These are phyloP conservation scores for Stichopus horrens DNA, from an alignment of 53 echinoderm and acorn worm species.

Conservation along the genomic window DNA sequence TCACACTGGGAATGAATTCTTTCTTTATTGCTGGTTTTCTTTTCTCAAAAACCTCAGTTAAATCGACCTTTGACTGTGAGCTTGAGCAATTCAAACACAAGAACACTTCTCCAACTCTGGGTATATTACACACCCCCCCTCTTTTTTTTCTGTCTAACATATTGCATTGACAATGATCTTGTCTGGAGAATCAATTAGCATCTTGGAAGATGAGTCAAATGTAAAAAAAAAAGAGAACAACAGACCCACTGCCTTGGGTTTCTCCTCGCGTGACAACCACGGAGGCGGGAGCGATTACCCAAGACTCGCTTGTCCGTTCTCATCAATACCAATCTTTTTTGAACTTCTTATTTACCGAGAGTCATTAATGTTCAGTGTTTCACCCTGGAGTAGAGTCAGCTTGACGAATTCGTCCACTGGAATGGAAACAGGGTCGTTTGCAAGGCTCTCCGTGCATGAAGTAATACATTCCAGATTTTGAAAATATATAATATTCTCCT, in stretches of 20 bases:
- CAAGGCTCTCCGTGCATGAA: no score
- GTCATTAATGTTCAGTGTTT: not conserved
- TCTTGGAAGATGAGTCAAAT: not conserved
- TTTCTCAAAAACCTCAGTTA: no score
- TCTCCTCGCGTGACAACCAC: constrained; percentile 29
- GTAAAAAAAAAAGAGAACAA: not conserved
- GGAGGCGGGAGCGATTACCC: not conserved
- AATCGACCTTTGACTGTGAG: no score
- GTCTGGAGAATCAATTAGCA: constrained; percentile 37
- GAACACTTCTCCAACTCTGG: no score
- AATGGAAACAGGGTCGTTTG: not conserved
- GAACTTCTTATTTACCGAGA: not conserved
- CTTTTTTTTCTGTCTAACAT: no score
- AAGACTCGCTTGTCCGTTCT: not conserved
- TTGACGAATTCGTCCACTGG: not conserved
- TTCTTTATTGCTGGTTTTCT: no score
- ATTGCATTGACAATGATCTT: not conserved
- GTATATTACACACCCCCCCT: no score
- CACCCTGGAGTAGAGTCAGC: not conserved
- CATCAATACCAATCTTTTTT: not conserved
- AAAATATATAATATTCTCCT: no score
- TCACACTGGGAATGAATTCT: no score
- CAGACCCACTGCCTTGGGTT: constrained; percentile 15
- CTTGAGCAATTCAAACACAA: no score
- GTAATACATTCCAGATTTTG: no score